Evolutionary conservation across 2,888 invertebrate species (phyloP).

Genomic region (Campoletis raptor): DNA sequence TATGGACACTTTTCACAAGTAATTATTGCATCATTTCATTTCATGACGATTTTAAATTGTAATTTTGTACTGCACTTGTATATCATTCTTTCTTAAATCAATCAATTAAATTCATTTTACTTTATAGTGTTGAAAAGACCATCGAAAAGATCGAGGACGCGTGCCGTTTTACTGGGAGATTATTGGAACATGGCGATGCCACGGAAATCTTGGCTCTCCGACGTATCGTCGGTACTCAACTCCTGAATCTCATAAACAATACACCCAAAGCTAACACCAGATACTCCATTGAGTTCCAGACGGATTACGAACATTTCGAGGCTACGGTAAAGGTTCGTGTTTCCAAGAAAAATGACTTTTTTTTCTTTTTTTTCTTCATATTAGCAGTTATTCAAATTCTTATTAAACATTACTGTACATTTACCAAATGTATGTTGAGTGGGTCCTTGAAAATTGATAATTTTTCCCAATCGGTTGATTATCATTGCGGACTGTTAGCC

Average conservation of each 20-base stretch:
- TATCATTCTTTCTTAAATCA: not conserved
- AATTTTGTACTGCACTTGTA: not conserved
- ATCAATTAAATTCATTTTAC: not conserved
- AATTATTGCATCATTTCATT: not conserved
- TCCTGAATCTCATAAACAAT: conserved; percentile 92
- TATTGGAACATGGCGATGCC: conserved; percentile 93
- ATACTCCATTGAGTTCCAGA: conserved; percentile 92
- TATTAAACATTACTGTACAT: not conserved
- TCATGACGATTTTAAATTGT: not conserved
- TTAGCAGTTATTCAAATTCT: not conserved
- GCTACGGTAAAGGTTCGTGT: conserved; percentile 86
- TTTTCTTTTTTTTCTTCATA: not conserved
- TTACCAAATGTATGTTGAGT: no score
- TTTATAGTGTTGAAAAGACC: conserved; percentile 90
- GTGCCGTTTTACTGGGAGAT: conserved; percentile 92
- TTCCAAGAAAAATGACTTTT: not conserved
- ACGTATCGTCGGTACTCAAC: conserved; percentile 91
- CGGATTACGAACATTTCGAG: conserved; percentile 92
- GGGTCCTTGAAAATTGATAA: no score
- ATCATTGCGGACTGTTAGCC: no score
- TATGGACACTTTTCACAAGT: conserved; percentile 93
- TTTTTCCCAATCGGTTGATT: no score
- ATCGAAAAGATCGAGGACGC: conserved; percentile 95
- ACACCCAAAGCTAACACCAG: conserved; percentile 93
- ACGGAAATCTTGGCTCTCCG: conserved; percentile 94